Conservation (phyloP, 2,888 invertebrate species). For the Dryadula phaetusa region DNA sequence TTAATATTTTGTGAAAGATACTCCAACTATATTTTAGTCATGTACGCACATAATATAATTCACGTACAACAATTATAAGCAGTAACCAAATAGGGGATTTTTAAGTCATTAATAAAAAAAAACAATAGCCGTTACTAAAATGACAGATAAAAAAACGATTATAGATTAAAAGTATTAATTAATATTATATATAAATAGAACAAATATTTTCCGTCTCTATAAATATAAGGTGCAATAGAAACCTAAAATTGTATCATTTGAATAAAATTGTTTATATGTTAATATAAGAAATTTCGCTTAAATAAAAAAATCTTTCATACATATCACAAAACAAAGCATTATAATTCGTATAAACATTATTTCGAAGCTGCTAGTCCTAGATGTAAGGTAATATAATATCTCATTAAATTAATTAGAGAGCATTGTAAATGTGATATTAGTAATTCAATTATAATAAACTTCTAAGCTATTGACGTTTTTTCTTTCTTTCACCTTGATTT, state of each 20-base stretch:
- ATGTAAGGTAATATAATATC: slow-evolving; percentile 62
- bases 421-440: slow-evolving; percentile 82
- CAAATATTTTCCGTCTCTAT: slow-evolving; percentile 12
- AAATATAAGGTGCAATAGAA: slow-evolving; percentile 13
- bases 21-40: slow-evolving; percentile 9
- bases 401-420: slow-evolving; percentile 58
- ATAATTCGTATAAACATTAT: slow-evolving; percentile 70
- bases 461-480: slow-evolving; percentile 35
- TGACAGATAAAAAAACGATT: background rate
- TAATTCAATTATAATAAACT: slow-evolving; percentile 63
- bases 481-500: background rate
- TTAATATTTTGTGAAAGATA: slow-evolving; percentile 12
- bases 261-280: background rate
- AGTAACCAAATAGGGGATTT: background rate
- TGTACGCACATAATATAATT: slow-evolving; percentile 12
- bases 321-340: slow-evolving; percentile 77
- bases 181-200: slow-evolving; percentile 14
- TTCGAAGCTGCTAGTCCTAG: slow-evolving; percentile 79
- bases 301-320: slow-evolving; percentile 56
- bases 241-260: slow-evolving; percentile 1
- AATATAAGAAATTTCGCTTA: slow-evolving; percentile 27
- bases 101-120: slow-evolving; percentile 6
- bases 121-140: background rate
- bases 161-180: slow-evolving; percentile 1
- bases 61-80: slow-evolving; percentile 1